Evolutionary conservation across 2,797 vertebrate genomes (phyloP).

Genomic region (Brotula barbata): DNA sequence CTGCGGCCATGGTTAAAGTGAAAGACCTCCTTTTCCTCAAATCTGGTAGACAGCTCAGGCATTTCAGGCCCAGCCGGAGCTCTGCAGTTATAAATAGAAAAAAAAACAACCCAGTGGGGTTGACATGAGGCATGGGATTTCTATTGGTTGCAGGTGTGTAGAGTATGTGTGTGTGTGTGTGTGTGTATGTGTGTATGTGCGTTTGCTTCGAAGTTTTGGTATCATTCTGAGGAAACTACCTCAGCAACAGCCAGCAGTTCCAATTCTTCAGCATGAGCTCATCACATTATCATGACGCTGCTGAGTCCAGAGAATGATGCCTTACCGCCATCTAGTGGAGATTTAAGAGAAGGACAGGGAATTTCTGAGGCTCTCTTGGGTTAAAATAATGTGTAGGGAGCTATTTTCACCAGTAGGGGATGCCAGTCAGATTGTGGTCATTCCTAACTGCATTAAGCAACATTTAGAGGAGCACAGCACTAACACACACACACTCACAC

Average conservation of each 20-base stretch:
- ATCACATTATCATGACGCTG: neutral
- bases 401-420: conserved; percentile 47
- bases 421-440: conserved; percentile 7
- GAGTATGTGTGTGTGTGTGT: conserved; percentile 2
- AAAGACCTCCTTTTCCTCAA: conserved; percentile 17
- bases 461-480: neutral
- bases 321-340: conserved; percentile 56
- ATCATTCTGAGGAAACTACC: neutral
- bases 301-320: neutral
- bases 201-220: neutral
- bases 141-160: conserved; percentile 51
- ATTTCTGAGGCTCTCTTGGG: neutral
- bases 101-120: conserved; percentile 45
- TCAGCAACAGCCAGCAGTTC: neutral
- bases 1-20: conserved; percentile 30
- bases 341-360: neutral
- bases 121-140: conserved; percentile 23
- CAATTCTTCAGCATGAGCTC: neutral
- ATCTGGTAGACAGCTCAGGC: conserved; percentile 49
- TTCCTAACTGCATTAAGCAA: fast-evolving
- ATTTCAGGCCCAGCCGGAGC: conserved; percentile 47
- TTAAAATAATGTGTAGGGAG: neutral
- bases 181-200: neutral
- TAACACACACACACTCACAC: conserved; percentile 4
- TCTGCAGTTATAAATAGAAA: conserved; percentile 69